Evolutionary conservation across 2,888 invertebrate species (phyloP).

Genomic region (Andrena trimmerana): DNA sequence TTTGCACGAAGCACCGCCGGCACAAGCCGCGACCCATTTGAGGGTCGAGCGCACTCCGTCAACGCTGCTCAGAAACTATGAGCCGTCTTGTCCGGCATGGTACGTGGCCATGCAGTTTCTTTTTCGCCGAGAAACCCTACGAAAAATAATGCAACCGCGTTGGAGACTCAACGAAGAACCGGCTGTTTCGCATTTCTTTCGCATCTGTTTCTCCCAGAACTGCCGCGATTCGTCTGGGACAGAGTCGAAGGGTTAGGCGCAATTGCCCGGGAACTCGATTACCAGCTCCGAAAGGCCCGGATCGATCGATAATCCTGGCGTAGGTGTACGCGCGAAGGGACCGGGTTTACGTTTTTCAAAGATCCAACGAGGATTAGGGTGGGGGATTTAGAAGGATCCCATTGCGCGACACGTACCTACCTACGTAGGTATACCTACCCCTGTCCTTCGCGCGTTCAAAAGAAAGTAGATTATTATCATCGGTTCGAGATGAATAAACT

Average conservation of each 20-base stretch:
- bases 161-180: not conserved
- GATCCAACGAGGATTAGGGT: constrained; percentile 36
- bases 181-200: not conserved
- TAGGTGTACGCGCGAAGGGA: constrained; percentile 11
- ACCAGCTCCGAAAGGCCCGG: not conserved
- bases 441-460: not conserved
- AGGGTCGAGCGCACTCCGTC: not conserved
- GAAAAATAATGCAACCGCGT: not conserved
- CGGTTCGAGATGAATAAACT: not conserved
- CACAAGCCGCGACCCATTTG: constrained; percentile 9
- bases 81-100: not conserved
- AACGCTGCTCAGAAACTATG: not conserved
- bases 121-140: not conserved
- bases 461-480: not conserved
- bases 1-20: constrained; percentile 6
- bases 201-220: not conserved
- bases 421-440: no score
- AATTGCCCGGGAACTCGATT: constrained; percentile 37
- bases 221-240: not conserved
- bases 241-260: constrained; percentile 39
- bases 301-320: constrained; percentile 37
- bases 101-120: no score
- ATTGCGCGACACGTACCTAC: not conserved
- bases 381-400: constrained; percentile 24
- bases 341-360: constrained; percentile 30